A percentile compares a stretch with the other conserved stretches of the same genome.
Evolutionary conservation across 2,888 invertebrate genomes (phyloP).

Genomic region (Tachina grossa): DNA sequence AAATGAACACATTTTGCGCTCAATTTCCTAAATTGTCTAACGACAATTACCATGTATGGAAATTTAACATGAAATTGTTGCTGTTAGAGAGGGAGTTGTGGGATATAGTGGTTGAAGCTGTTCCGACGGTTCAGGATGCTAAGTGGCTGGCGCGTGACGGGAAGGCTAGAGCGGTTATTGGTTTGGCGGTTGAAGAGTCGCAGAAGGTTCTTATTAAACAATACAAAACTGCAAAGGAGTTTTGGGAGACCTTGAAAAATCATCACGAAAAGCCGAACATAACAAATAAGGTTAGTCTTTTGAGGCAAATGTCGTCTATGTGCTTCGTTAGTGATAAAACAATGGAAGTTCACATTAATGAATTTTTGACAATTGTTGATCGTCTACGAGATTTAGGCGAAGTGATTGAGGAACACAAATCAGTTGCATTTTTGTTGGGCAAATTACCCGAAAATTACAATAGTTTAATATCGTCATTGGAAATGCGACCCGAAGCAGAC

Average conservation of each 20-base stretch:
- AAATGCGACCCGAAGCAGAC: conserved; percentile 47
- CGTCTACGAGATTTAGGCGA: conserved; percentile 47
- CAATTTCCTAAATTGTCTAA: too few species aligned
- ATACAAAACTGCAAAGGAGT: conserved; percentile 25
- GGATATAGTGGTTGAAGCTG: conserved; percentile 2
- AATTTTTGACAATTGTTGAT: conserved; percentile 39
- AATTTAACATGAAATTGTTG: conserved; percentile 46
- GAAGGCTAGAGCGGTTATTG: too few species aligned
- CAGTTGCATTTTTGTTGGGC: conserved; percentile 46
- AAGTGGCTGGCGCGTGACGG: conserved; percentile 16
- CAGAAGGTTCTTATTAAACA: background rate
- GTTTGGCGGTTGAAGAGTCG: background rate
- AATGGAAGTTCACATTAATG: conserved; percentile 49
- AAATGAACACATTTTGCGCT: too few species aligned
- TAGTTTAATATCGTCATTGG: conserved; percentile 49
- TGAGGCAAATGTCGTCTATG: conserved; percentile 36
- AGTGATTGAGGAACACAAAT: conserved; percentile 35
- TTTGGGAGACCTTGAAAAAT: conserved; percentile 42
- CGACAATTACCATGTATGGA: too few species aligned
- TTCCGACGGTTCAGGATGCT: background rate
- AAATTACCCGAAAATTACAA: conserved; percentile 54
- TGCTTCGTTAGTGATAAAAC: conserved; percentile 13
- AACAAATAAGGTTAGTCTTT: conserved; percentile 34
- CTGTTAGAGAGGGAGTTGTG: conserved; percentile 42
- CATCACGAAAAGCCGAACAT: conserved; percentile 35